These are phyloP conservation scores for Chanos chanos DNA, from an alignment of 2,797 vertebrate species.

Conservation along the genomic window DNA sequence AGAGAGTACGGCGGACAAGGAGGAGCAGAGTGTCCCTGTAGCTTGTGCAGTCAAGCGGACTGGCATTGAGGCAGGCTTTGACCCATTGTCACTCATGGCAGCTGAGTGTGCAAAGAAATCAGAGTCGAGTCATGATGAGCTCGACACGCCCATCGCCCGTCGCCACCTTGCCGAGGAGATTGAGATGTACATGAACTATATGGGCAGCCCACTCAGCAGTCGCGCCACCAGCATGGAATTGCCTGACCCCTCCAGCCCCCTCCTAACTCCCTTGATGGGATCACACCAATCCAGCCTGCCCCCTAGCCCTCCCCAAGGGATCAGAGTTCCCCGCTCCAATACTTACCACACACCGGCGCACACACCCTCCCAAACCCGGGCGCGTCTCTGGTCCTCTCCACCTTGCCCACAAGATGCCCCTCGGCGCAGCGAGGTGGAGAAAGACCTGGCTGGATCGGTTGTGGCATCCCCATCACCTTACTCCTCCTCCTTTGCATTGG, in stretches of 20 bases:
- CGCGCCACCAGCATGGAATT: slow-evolving; percentile 85
- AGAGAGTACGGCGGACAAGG: background rate
- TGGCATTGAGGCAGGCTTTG: slow-evolving; percentile 80
- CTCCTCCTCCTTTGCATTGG: slow-evolving; percentile 79
- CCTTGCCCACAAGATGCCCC: slow-evolving; percentile 66
- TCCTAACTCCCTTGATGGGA: slow-evolving; percentile 45
- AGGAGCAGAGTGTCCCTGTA: slow-evolving; percentile 24
- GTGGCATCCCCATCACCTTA: slow-evolving; percentile 65
- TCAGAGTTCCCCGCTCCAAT: slow-evolving; percentile 76
- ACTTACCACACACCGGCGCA: slow-evolving; percentile 77
- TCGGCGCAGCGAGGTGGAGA: too few relatives aligned
- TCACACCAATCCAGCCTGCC: slow-evolving; percentile 68
- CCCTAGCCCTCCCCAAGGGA: slow-evolving; percentile 72
- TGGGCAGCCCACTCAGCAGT: slow-evolving; percentile 87
- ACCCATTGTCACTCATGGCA: slow-evolving; percentile 85
- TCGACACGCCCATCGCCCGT: slow-evolving; percentile 69
- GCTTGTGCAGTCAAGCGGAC: slow-evolving; percentile 72
- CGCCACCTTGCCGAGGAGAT: slow-evolving; percentile 89
- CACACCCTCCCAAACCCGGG: slow-evolving; percentile 65
- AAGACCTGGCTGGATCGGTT: too few relatives aligned
- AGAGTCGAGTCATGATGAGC: slow-evolving; percentile 12
- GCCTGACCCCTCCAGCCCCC: slow-evolving; percentile 66
- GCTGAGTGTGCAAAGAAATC: slow-evolving; percentile 63
- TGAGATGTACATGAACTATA: slow-evolving; percentile 90
- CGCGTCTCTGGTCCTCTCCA: slow-evolving; percentile 83